Base-by-base conservation (phyloP, 1,140 invertebrate genomes). In the Meloidogyne exigua region DNA sequence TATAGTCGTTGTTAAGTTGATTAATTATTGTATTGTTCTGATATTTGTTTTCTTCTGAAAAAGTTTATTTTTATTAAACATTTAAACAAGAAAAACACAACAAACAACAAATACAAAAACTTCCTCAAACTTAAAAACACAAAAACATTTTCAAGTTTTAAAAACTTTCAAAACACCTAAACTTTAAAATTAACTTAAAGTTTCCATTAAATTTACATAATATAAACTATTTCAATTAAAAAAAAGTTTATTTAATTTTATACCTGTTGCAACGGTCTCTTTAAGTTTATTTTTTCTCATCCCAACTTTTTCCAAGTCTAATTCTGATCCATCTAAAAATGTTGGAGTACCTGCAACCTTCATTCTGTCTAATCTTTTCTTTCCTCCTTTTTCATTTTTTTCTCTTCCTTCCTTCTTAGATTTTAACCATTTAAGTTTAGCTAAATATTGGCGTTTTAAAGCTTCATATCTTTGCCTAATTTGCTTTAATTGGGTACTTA, bases 391-490 rank as follows among this genome's bases (percentile, higher is more conserved):
- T 39, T 25, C 36, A 44, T 62, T 72, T 18, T 65, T 62, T 21
- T 49, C 32, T 42, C 66, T 32, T 18, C 66, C 28, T 25, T 67
- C 28, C 10, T 67, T 42, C 25, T 67, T 42, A 5, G 66, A 65
- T 21, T 65, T 65, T 36, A 63, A 3, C 26, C 71, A 65, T 21
- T 21, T 57, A n/a, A 73, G 62, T 73, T 73, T 73, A 36, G 23
- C 36, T 25, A 39, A 32, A 36, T 64, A 73, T 63, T 73, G 49
- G 21, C 36, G 42, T 21, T 73, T 73, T 36, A 73, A 21, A 26
- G 49, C 65, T n/a, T 73, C 71, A 63, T 73, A 73, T 25, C 71
- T 62, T 25, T n/a, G 36, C 0, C 71, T 62, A n/a, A 73, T 73
- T n/a, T 73, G 57, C 9, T 49, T 42, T 65, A 73, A 73, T 28